Conservation (phyloP, 2,797 vertebrate genomes). For the Taeniopygia guttata region DNA sequence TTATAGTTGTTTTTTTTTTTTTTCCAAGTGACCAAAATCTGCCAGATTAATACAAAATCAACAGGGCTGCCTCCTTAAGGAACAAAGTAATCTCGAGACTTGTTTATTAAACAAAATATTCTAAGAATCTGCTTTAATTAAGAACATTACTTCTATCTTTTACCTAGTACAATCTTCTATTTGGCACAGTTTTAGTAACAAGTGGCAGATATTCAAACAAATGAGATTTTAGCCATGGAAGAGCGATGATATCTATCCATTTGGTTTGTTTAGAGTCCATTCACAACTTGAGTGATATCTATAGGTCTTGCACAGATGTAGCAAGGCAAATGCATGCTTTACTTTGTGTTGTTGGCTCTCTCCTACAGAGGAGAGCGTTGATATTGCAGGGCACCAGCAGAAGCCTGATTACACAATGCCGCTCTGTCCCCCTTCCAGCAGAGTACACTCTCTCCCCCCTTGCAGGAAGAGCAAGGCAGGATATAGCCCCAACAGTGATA, state of each 20-base stretch:
- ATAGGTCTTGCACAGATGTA: neutral
- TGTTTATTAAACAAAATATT: constrained; percentile 51
- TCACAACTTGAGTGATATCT: constrained; percentile 2
- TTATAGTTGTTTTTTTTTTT: neutral
- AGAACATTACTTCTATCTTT: constrained; percentile 53
- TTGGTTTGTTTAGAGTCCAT: constrained; percentile 43
- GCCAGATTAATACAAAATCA: constrained; percentile 51
- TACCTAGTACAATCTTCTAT: neutral
- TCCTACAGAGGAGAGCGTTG: neutral
- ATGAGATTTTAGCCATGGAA: constrained; percentile 24
- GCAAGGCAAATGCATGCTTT: neutral
- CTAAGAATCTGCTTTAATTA: constrained; percentile 55
- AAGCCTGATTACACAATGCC: neutral
- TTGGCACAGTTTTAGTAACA: constrained; percentile 39
- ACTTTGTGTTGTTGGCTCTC: neutral
- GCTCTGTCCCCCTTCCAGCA: constrained; percentile 21
- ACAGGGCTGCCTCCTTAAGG: constrained; percentile 3
- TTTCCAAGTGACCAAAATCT: constrained; percentile 55
- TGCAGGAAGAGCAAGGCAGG: neutral
- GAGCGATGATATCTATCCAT: neutral
- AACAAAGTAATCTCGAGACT: constrained; percentile 68
- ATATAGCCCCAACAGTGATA: neutral
- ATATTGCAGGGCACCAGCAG: neutral
- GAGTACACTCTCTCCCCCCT: neutral
- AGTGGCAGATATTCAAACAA: constrained; percentile 55